Evolutionary conservation across 2,888 invertebrate species (phyloP).

Genomic region (Lissocephala sabroskyi): DNA sequence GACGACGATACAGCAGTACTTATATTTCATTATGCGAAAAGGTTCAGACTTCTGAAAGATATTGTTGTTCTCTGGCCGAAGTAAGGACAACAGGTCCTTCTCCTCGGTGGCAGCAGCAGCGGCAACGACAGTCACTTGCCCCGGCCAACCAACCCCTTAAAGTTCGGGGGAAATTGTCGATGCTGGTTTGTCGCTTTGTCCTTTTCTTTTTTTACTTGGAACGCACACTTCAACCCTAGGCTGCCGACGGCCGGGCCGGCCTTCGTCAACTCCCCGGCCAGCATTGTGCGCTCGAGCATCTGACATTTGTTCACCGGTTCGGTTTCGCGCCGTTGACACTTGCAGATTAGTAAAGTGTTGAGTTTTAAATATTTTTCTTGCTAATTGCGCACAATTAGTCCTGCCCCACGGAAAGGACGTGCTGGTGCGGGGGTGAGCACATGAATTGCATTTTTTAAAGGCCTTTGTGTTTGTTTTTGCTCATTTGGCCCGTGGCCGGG

Average conservation of each 20-base stretch:
- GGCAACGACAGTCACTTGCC: too few relatives aligned
- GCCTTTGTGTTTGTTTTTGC: constrained; percentile 33
- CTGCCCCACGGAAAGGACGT: constrained; percentile 32
- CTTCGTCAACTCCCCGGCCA: constrained; percentile 46
- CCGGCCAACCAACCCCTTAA: constrained; percentile 33
- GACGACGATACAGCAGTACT: constrained; percentile 52
- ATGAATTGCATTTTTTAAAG: constrained; percentile 56
- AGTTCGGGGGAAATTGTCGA: constrained; percentile 45
- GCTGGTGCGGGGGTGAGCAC: constrained; percentile 11
- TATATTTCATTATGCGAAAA: constrained; percentile 62
- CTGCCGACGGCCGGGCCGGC: constrained; percentile 22
- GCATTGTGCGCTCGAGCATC: constrained; percentile 19
- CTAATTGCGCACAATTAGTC: constrained; percentile 60
- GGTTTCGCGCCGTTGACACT: constrained; percentile 61
- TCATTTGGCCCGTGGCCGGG: constrained; percentile 24
- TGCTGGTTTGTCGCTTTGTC: constrained; percentile 29
- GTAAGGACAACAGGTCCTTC: constrained; percentile 5
- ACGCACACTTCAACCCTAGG: constrained; percentile 59
- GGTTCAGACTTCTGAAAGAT: constrained; percentile 23
- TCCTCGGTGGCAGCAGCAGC: too few relatives aligned
- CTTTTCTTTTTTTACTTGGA: constrained; percentile 23
- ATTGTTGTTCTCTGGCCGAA: constrained; percentile 9
- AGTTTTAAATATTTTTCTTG: constrained; percentile 56
- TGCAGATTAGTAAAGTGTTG: constrained; percentile 69
- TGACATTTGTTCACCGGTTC: constrained; percentile 35